phyloP scores from a whole-genome alignment of 2,888 invertebrate genomes.

The Blastobasis lacticolella region DNA sequence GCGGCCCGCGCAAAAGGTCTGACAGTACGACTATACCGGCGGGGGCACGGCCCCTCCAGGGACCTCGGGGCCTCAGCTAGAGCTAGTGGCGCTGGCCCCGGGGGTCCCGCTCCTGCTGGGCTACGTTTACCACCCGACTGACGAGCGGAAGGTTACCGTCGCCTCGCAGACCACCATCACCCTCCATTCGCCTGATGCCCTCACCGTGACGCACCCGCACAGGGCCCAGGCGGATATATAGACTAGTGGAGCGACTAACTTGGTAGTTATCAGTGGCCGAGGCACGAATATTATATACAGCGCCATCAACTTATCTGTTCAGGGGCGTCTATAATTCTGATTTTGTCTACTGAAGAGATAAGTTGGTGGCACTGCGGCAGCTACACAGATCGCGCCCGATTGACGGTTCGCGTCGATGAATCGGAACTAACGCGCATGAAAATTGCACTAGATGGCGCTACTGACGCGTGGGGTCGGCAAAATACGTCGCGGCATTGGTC shows the following conservation, averaged over 20 bases:
- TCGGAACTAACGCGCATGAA: no score
- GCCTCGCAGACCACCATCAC: conserved; percentile 63
- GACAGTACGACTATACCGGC: conserved; percentile 53
- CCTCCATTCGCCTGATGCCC: conserved; percentile 53
- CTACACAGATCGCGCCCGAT: no score
- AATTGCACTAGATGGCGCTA: no score
- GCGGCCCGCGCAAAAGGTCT: conserved; percentile 79
- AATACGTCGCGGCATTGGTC: no score
- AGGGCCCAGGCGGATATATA: conserved; percentile 26
- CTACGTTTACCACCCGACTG: conserved; percentile 40
- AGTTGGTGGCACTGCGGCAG: no score
- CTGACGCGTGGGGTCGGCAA: no score
- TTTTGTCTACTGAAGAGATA: no score
- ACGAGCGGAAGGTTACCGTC: conserved; percentile 32
- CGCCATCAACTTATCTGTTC: background rate
- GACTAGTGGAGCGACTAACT: background rate
- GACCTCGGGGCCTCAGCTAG: conserved; percentile 25
- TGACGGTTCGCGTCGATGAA: no score
- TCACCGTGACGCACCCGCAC: conserved; percentile 34
- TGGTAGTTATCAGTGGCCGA: background rate
- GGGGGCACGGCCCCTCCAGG: conserved; percentile 8
- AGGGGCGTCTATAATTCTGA: background rate
- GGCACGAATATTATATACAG: background rate
- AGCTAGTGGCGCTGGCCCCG: conserved; percentile 54
- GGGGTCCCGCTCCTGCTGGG: conserved; percentile 59